Base-by-base conservation (phyloP, 2,797 vertebrate species). In the Myotis pilosus region DNA sequence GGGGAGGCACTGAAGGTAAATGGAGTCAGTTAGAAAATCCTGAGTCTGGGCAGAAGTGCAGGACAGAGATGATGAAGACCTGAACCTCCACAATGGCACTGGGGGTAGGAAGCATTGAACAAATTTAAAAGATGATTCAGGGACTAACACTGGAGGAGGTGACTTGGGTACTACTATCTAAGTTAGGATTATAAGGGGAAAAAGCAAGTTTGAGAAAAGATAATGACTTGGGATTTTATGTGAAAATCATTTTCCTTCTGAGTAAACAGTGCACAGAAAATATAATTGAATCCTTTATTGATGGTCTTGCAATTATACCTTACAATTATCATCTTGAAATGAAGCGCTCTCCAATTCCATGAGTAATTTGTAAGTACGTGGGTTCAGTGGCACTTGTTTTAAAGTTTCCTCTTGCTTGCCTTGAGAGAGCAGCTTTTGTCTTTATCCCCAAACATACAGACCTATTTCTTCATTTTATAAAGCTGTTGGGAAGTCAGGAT, bases 251-350 rank as follows among this genome's bases (percentile, higher is more conserved):
- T 71, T 75, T 74, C 85, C 90, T 88, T 47, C 85, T 94, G 33
- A 94, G 30, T 55, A 68, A 85, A 87, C 8, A 84, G 12, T 64
- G 20, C 86, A 57, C 13, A 62, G 23, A 55, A 79, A 41, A 80
- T 86, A 92, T 8, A 88, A 60, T 10, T 76, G 19, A 92, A 74
- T 84, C 76, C 64, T 95, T 81, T 33, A 76, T 38, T 85, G 57
- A 71, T 5, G 55, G 30, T 69, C 49, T 95, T 89, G 22, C 25
- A 69, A 36, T 28, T 60, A 28, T 80, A 83, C 64, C 15, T 60
- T 83, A 75, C 7, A 74, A 44, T 78, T 36, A 66, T 68, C 53
- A 36, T 47, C 36, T 92, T 82, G 51, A 95, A 96, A 93, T 75
- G 36, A 92, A 92, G 20, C 69, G 15, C 8, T 93, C 74, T 80